Evolutionary conservation across 2,797 vertebrate genomes (phyloP).

Genomic region (Babyrousa celebensis): DNA sequence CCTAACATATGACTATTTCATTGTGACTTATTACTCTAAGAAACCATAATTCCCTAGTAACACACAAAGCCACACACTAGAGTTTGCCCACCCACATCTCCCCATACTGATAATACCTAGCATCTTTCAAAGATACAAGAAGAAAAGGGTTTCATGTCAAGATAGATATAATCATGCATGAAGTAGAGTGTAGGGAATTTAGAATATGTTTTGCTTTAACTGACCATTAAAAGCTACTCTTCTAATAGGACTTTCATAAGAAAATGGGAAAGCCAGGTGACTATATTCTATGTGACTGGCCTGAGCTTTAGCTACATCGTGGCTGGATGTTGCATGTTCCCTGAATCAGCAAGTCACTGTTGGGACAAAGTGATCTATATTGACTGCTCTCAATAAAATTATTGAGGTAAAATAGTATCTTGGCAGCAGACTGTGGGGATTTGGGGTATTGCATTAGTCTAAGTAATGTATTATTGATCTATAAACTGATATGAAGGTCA

Average conservation of each 20-base stretch:
- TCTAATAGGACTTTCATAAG: neutral
- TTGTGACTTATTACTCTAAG: neutral
- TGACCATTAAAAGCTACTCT: neutral
- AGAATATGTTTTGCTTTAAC: neutral
- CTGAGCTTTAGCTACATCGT: neutral
- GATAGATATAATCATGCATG: neutral
- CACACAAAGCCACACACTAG: neutral
- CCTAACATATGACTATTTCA: neutral
- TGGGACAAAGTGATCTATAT: constrained; percentile 23
- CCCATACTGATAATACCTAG: neutral
- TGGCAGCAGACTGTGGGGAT: neutral
- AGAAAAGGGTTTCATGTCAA: neutral
- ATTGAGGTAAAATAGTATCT: constrained; percentile 68
- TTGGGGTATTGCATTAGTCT: constrained; percentile 66
- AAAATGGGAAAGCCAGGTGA: neutral
- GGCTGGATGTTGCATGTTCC: neutral
- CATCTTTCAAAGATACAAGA: constrained; percentile 43
- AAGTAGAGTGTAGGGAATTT: neutral
- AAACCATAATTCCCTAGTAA: constrained; percentile 18
- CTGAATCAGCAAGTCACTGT: constrained; percentile 64
- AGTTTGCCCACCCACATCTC: neutral
- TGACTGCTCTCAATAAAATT: constrained; percentile 54
- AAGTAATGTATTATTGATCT: constrained; percentile 83
- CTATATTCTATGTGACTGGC: neutral
- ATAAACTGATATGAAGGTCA: constrained; percentile 85